These are phyloP conservation scores for Acanthacorydalis orientalis DNA, from an alignment of 2,888 invertebrate genomes.

Conservation along the genomic window DNA sequence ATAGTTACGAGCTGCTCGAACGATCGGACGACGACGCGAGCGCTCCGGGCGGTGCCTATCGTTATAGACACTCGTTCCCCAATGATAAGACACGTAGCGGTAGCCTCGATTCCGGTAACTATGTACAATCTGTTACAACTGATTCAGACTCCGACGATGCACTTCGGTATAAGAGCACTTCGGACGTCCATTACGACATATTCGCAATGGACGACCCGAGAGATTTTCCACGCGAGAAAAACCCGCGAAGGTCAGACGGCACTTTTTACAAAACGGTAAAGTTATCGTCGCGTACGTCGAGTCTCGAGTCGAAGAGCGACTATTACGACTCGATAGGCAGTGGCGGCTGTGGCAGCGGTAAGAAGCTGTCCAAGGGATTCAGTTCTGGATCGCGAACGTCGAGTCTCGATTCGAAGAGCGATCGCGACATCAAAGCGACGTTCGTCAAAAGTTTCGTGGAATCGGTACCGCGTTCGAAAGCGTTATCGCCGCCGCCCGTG, in stretches of 20 bases:
- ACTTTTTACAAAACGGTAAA: conserved; percentile 55
- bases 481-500: not conserved
- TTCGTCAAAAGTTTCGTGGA: conserved; percentile 7
- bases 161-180: conserved; percentile 47
- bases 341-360: conserved; percentile 1
- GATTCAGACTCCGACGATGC: conserved; percentile 42
- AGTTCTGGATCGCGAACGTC: conserved; percentile 38
- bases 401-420: conserved; percentile 47
- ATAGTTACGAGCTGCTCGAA: conserved; percentile 73
- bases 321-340: conserved; percentile 33
- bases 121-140: conserved; percentile 50
- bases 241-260: conserved; percentile 55
- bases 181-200: conserved; percentile 55
- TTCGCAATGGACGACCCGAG: conserved; percentile 65
- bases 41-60: conserved; percentile 20
- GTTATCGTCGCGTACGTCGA: conserved; percentile 47
- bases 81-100: conserved; percentile 38
- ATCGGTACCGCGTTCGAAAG: not conserved
- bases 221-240: conserved; percentile 51
- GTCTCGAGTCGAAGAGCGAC: conserved; percentile 47
- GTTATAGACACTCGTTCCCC: conserved; percentile 17
- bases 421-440: conserved; percentile 23
- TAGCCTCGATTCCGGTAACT: conserved; percentile 61
- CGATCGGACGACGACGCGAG: conserved; percentile 49
- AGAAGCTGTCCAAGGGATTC: conserved; percentile 5